Conservation (phyloP, 2,888 invertebrate species). For the Campoplex capitator region DNA sequence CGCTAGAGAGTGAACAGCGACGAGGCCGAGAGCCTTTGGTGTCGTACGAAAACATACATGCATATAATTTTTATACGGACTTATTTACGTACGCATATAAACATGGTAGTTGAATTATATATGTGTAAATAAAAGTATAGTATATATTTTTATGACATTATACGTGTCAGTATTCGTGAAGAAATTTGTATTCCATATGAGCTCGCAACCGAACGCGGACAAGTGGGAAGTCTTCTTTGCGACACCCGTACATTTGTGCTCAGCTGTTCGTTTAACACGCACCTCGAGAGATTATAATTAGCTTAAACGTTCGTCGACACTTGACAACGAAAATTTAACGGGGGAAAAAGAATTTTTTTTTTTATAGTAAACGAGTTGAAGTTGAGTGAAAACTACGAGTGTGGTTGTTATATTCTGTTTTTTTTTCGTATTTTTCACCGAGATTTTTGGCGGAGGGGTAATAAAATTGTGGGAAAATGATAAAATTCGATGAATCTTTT, state of each 20-base stretch:
- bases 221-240: slow-evolving; percentile 18
- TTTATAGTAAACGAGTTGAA: not conserved
- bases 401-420: not conserved
- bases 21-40: slow-evolving; percentile 39
- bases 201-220: not conserved
- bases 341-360: not conserved
- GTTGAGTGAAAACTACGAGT: not conserved
- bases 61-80: not conserved
- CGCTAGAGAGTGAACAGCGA: slow-evolving; percentile 35
- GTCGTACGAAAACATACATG: slow-evolving; percentile 24
- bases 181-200: slow-evolving; percentile 15
- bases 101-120: not conserved
- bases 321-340: not conserved
- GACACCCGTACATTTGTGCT: not conserved
- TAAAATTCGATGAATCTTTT: not conserved
- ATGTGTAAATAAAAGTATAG: not conserved
- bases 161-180: not conserved
- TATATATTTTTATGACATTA: not conserved
- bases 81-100: not conserved
- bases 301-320: slow-evolving; percentile 11
- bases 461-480: not conserved
- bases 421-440: not conserved
- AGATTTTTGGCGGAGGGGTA: not conserved
- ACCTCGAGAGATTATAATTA: not conserved
- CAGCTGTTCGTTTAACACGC: not conserved